Percentiles rank a stretch among this genome's conserved stretches.
Evolutionary conservation across 2,797 vertebrate species (phyloP).

Genomic region (Spizella passerina): DNA sequence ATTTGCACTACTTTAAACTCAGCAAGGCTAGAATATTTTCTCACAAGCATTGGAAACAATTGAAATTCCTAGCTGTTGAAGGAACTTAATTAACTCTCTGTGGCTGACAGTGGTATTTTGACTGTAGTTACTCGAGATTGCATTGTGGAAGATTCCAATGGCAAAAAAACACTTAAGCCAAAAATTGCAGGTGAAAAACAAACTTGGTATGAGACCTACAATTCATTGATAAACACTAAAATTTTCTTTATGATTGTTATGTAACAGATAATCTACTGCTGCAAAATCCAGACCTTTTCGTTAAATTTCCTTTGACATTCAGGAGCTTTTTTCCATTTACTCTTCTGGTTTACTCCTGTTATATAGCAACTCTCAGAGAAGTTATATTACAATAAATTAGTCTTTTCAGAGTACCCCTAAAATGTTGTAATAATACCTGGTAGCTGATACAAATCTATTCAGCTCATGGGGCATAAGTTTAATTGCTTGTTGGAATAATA

Average conservation of each 20-base stretch:
- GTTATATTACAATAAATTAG: background rate
- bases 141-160: background rate
- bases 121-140: fast-evolving
- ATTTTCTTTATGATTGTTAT: background rate
- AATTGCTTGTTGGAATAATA: background rate
- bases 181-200: background rate
- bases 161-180: background rate
- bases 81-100: background rate
- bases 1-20: background rate
- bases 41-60: background rate
- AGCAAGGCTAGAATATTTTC: background rate
- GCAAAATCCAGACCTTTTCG: background rate
- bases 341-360: background rate
- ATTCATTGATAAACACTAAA: background rate
- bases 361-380: background rate
- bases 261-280: background rate
- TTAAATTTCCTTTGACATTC: background rate
- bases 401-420: background rate
- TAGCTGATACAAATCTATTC: background rate
- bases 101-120: background rate
- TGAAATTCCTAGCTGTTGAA: background rate
- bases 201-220: background rate
- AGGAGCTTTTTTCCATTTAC: background rate
- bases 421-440: background rate
- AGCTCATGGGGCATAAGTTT: background rate